Conservation (phyloP, 2,888 invertebrate genomes). For the Pseudanteris insignis region DNA sequence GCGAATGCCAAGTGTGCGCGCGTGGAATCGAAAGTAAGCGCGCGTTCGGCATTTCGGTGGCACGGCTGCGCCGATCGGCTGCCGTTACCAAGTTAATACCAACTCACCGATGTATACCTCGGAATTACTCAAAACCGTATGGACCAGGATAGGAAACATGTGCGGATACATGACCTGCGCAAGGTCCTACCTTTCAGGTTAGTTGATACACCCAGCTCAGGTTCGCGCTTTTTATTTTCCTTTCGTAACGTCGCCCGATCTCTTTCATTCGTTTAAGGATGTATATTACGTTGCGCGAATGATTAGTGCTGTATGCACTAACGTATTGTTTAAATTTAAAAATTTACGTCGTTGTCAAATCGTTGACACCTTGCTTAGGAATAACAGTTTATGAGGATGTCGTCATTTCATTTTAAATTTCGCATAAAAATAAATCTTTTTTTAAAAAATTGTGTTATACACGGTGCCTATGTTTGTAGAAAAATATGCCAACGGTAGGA, state of each 20-base stretch:
- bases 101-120: slow-evolving; percentile 54
- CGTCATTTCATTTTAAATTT: too few species aligned
- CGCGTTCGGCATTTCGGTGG: slow-evolving; percentile 21
- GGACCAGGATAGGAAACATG: slow-evolving; percentile 61
- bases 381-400: too few species aligned
- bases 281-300: slow-evolving; percentile 3
- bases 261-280: background rate
- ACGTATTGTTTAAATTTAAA: too few species aligned
- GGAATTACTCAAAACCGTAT: slow-evolving; percentile 58
- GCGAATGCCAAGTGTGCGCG: slow-evolving; percentile 30
- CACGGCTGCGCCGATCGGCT: background rate
- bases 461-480: too few species aligned
- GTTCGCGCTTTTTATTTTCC: background rate
- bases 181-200: slow-evolving; percentile 61
- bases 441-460: too few species aligned
- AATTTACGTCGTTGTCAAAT: too few species aligned
- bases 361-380: too few species aligned
- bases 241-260: background rate
- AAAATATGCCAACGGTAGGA: too few species aligned
- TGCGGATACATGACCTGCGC: slow-evolving; percentile 61
- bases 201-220: slow-evolving; percentile 6
- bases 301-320: slow-evolving; percentile 6
- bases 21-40: slow-evolving; percentile 31
- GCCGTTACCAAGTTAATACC: too few species aligned
- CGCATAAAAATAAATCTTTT: too few species aligned